A percentile compares a stretch with the other conserved stretches of the same genome.
Evolutionary conservation across 2,797 vertebrate species (phyloP).

Genomic region (Cyprinella venusta): DNA sequence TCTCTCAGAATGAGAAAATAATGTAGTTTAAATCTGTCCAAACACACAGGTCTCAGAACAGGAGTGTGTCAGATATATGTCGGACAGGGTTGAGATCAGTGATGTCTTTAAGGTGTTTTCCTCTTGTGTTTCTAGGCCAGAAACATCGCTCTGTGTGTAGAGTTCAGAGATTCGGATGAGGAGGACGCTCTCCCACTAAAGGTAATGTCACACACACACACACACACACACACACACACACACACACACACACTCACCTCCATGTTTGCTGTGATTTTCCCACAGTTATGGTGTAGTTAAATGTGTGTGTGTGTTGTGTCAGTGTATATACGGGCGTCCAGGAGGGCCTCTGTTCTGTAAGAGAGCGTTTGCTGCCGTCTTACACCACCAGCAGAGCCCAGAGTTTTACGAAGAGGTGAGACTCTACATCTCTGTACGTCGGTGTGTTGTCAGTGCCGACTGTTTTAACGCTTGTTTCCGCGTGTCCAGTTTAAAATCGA

Average conservation of each 20-base stretch:
- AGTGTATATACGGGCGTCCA: constrained; percentile 95
- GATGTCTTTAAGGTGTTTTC: constrained; percentile 11
- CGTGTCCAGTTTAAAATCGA: constrained; percentile 68
- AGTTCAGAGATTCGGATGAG: constrained; percentile 95
- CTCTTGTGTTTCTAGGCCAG: constrained; percentile 81
- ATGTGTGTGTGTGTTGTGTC: background rate
- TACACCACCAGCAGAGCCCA: constrained; percentile 97
- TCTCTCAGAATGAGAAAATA: no score
- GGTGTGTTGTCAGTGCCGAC: background rate
- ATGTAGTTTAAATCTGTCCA: background rate
- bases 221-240: background rate
- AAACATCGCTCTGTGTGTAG: constrained; percentile 93
- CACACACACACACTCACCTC: background rate
- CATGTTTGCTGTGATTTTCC: background rate
- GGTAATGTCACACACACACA: constrained; percentile 70
- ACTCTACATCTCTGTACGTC: background rate
- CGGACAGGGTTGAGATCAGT: background rate
- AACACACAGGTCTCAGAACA: background rate
- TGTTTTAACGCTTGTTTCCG: background rate
- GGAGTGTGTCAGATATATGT: background rate
- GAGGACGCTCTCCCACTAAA: constrained; percentile 88
- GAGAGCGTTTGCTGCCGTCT: constrained; percentile 85
- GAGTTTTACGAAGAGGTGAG: constrained; percentile 97
- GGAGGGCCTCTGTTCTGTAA: constrained; percentile 88
- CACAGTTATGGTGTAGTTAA: background rate